Evolutionary conservation across 2,888 invertebrate genomes (phyloP).

Genomic region (Scaptomyza cyrtandrae): DNA sequence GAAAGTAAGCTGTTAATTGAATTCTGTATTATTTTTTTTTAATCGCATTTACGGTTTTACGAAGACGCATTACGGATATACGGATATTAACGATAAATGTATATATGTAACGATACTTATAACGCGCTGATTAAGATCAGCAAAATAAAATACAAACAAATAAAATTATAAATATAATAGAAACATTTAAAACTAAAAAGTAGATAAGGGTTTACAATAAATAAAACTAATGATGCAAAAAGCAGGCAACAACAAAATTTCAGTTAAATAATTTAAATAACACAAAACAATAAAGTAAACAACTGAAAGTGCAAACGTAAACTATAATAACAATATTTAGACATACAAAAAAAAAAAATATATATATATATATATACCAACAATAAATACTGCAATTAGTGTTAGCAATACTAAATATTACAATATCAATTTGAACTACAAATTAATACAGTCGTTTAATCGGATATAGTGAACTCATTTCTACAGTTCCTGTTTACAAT

Average conservation of each 20-base stretch:
- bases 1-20: constrained; percentile 11
- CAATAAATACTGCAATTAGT: neutral
- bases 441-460: neutral
- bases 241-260: constrained; percentile 31
- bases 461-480: neutral
- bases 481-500: neutral
- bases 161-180: constrained; percentile 19
- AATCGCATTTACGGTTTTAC: constrained; percentile 30
- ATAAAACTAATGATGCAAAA: constrained; percentile 19
- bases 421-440: neutral
- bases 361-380: too few relatives aligned
- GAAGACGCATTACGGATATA: constrained; percentile 34
- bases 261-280: constrained; percentile 3
- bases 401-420: neutral
- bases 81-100: constrained; percentile 21
- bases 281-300: constrained; percentile 15
- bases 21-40: constrained; percentile 14
- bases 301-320: constrained; percentile 24
- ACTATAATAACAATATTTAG: neutral
- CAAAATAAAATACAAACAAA: constrained; percentile 21
- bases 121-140: constrained; percentile 10
- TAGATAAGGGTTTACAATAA: constrained; percentile 18
- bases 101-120: constrained; percentile 12
- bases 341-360: neutral
- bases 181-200: neutral